These are phyloP conservation scores for Drosophila affinis DNA, from an alignment of 2,888 invertebrate genomes.

Conservation along the genomic window DNA sequence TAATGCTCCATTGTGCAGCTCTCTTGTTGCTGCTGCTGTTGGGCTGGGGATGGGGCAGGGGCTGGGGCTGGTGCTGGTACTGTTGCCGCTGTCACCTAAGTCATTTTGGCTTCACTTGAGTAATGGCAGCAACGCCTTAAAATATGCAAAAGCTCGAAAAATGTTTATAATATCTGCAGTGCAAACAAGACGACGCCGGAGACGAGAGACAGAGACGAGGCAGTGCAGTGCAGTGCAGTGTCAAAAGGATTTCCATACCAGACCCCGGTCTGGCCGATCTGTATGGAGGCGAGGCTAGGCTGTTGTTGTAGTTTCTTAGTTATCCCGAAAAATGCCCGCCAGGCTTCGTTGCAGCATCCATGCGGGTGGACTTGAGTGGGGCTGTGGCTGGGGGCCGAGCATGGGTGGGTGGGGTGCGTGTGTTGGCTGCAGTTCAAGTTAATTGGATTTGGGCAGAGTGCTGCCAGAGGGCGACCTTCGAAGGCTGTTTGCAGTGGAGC, in stretches of 20 bases:
- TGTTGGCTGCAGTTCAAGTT: constrained; percentile 64
- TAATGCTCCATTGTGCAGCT: constrained; percentile 65
- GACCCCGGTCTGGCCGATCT: constrained; percentile 22
- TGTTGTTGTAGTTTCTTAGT: constrained; percentile 40
- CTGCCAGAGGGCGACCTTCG: constrained; percentile 55
- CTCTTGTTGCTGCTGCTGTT: constrained; percentile 28
- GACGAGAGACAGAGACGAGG: constrained; percentile 16
- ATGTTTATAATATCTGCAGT: constrained; percentile 70
- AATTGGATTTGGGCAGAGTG: constrained; percentile 73
- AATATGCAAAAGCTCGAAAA: constrained; percentile 72
- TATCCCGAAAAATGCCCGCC: constrained; percentile 37
- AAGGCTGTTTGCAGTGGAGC: constrained; percentile 33
- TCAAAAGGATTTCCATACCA: constrained; percentile 58
- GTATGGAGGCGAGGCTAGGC: constrained; percentile 1
- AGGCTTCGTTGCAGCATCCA: constrained; percentile 33
- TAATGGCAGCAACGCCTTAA: constrained; percentile 61
- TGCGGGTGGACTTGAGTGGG: background rate
- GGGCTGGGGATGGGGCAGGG: no score
- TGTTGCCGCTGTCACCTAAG: constrained; percentile 58
- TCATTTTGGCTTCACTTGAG: constrained; percentile 55
- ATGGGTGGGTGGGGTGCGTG: constrained; percentile 12
- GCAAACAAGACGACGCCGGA: constrained; percentile 45
- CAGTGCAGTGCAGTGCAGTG: constrained; percentile 8
- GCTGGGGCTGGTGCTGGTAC: background rate
- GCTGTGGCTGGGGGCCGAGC: background rate